These are phyloP conservation scores for Falco columbarius DNA, from an alignment of 2,797 vertebrate species.

Conservation along the genomic window DNA sequence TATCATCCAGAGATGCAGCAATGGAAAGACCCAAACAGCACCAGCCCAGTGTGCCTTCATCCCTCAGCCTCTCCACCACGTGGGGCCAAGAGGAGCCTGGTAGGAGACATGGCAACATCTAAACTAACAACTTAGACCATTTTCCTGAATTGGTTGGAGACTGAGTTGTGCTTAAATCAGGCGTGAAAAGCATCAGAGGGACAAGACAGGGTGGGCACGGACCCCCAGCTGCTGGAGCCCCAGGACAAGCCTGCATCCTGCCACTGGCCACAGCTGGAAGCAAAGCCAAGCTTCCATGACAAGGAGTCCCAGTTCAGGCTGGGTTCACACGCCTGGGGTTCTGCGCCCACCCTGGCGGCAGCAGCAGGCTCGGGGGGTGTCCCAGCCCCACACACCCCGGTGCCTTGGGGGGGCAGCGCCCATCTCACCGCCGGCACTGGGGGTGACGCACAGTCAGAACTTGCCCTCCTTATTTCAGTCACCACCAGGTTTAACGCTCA, in stretches of 20 bases:
- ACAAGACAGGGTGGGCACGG: not conserved
- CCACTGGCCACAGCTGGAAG: not conserved
- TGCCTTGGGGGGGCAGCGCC: not conserved
- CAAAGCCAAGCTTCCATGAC: not conserved
- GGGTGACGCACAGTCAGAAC: not conserved
- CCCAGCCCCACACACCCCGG: not conserved
- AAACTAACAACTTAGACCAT: not conserved
- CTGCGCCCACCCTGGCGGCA: not conserved
- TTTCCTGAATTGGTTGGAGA: not conserved
- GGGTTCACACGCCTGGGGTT: not conserved
- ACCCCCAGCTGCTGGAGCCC: not conserved
- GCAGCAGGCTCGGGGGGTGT: not conserved
- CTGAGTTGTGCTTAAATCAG: not conserved
- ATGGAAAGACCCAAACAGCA: rapidly evolving
- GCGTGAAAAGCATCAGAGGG: rapidly evolving
- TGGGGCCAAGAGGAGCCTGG: rapidly evolving
- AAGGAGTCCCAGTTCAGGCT: no score
- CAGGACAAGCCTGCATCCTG: rapidly evolving
- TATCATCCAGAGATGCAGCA: not conserved
- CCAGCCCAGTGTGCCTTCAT: not conserved
- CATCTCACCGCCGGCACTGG: rapidly evolving
- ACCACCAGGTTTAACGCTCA: rapidly evolving
- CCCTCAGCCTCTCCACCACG: rapidly evolving
- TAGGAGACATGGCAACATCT: not conserved
- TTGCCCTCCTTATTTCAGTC: no score